Evolutionary conservation across 2,797 vertebrate genomes (phyloP).

Genomic region (Arnoldichthys spilopterus): DNA sequence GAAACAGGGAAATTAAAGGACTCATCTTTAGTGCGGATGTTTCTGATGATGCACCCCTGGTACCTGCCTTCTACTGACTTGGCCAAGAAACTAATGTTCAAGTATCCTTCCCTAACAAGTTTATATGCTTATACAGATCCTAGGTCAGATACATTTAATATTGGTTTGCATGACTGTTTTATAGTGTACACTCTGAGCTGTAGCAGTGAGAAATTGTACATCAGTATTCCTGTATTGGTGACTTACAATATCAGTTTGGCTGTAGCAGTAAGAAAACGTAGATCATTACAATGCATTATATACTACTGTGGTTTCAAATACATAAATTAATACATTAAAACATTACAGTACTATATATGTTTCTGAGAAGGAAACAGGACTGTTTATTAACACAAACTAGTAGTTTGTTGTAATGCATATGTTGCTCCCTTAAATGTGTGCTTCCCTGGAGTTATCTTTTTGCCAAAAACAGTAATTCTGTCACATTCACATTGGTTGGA

Average conservation of each 20-base stretch:
- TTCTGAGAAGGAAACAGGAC: too few relatives aligned
- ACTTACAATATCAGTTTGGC: too few relatives aligned
- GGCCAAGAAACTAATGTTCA: conserved; percentile 84
- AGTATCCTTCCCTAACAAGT: conserved; percentile 83
- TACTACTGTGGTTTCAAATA: background rate
- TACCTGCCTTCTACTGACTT: conserved; percentile 87
- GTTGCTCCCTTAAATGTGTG: background rate
- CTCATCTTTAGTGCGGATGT: conserved; percentile 83
- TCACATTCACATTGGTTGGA: background rate
- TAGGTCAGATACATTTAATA: background rate
- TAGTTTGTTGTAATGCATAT: too few relatives aligned
- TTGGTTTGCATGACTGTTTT: too few relatives aligned
- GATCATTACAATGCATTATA: too few relatives aligned
- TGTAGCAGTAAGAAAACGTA: too few relatives aligned
- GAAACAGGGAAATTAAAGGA: conserved; percentile 81
- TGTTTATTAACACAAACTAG: too few relatives aligned
- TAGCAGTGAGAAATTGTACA: too few relatives aligned
- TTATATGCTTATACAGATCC: background rate
- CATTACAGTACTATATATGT: too few relatives aligned
- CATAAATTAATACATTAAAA: too few relatives aligned
- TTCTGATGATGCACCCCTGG: conserved; percentile 95
- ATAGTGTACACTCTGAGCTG: too few relatives aligned
- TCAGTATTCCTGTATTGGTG: too few relatives aligned
- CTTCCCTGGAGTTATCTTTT: background rate
- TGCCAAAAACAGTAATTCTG: background rate